phyloP scores from a whole-genome alignment of 2,113 vertebrate species.

The Sarotherodon lohbergeri region DNA sequence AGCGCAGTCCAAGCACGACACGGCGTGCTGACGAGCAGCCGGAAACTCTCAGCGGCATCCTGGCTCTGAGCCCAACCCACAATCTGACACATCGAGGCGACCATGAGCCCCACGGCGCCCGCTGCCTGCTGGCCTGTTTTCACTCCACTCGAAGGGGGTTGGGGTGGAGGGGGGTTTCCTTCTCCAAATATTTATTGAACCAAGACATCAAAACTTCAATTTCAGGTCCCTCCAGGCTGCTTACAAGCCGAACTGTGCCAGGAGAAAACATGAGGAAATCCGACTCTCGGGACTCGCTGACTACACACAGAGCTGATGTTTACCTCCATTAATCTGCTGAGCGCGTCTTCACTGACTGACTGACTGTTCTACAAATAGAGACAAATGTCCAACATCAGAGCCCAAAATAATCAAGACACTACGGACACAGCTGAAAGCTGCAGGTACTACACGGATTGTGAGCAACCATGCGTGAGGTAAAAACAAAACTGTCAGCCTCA shows the following conservation, averaged over 20 bases:
- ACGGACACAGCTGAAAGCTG: background rate
- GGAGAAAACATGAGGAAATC: background rate
- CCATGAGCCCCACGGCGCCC: background rate
- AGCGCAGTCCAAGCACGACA: background rate
- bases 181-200: conserved; percentile 53
- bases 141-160: background rate
- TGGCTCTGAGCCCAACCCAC: conserved; percentile 47
- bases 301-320: background rate
- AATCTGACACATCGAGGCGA: conserved; percentile 46
- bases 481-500: background rate
- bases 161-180: background rate
- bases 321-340: background rate
- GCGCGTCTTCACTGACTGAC: background rate
- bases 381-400: background rate
- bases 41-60: background rate
- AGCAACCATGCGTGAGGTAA: background rate
- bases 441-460: background rate
- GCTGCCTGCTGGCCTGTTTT: conserved; percentile 4
- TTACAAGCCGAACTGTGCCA: background rate
- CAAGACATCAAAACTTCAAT: conserved; percentile 5
- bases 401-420: background rate
- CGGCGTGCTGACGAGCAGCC: background rate
- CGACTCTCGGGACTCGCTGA: background rate
- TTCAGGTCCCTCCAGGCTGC: conserved; percentile 13
- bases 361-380: background rate